These are phyloP conservation scores for Drosophila punjabiensis DNA, from an alignment of 1,140 invertebrate genomes.

Conservation along the genomic window DNA sequence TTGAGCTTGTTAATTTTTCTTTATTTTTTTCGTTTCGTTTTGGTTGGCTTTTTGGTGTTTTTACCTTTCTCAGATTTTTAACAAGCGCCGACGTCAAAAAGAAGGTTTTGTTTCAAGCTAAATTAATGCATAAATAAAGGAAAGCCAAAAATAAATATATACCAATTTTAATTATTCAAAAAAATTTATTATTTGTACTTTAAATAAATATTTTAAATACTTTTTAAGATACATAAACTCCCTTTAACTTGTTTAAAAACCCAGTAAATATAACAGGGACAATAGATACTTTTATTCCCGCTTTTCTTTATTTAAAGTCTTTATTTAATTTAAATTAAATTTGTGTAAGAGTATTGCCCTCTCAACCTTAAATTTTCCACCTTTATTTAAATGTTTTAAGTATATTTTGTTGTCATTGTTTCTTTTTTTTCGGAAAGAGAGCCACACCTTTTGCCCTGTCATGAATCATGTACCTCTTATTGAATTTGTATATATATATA, in stretches of 20 bases:
- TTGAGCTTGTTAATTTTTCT: conserved; percentile 77
- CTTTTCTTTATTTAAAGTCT: neutral
- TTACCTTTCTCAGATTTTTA: conserved; percentile 73
- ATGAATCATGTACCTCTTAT: conserved; percentile 68
- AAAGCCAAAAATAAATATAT: conserved; percentile 52
- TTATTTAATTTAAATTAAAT: neutral
- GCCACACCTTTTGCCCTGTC: conserved; percentile 69
- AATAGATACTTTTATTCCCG: neutral
- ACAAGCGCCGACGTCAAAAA: conserved; percentile 78
- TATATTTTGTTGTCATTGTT: conserved; percentile 36
- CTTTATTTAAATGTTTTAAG: conserved; percentile 29
- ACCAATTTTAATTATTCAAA: conserved; percentile 28
- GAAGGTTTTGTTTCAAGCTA: conserved; percentile 60
- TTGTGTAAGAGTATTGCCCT: conserved; percentile 16
- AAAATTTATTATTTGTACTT: neutral
- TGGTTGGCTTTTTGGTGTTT: conserved; percentile 50
- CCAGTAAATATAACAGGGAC: neutral
- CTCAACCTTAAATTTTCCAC: neutral
- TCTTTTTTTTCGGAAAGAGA: conserved; percentile 24
- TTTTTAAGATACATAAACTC: neutral
- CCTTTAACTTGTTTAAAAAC: neutral
- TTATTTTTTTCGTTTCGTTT: conserved; percentile 35
- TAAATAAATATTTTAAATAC: too few relatives aligned
- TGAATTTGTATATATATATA: conserved; percentile 53
- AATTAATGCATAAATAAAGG: conserved; percentile 51